These are phyloP conservation scores for Liopterus haemorrhoidalis DNA, from an alignment of 2,888 invertebrate genomes.

Conservation along the genomic window DNA sequence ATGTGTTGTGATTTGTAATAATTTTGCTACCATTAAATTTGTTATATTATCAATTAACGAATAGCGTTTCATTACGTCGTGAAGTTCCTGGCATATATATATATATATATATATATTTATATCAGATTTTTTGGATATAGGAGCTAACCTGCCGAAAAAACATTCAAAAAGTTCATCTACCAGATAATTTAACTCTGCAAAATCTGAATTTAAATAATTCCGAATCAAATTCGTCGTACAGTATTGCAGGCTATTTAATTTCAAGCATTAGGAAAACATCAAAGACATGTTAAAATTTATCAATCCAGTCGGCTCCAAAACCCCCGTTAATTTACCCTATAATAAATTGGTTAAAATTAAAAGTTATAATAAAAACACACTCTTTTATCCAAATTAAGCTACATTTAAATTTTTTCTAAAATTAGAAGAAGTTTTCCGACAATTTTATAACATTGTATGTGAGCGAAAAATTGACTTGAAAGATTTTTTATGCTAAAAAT, in stretches of 20 bases:
- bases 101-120: no score
- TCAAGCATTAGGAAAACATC: neutral
- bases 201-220: conserved; percentile 1
- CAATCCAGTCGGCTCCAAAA: conserved; percentile 7
- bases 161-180: no score
- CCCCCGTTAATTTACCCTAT: neutral
- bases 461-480: no score
- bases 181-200: no score
- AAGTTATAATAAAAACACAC: conserved; percentile 5
- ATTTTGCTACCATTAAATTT: no score
- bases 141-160: no score
- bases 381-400: conserved; percentile 6
- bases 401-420: conserved; percentile 8
- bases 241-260: conserved; percentile 4
- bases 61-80: no score
- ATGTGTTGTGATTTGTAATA: no score
- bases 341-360: conserved; percentile 5
- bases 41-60: no score
- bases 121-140: no score
- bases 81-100: no score
- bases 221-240: conserved; percentile 6
- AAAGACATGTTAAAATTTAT: neutral
- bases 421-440: conserved; percentile 3
- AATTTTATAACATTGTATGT: conserved; percentile 4
- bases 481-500: no score